Evolutionary conservation across 2,888 invertebrate species (phyloP).

Genomic region (Macaria liturata): DNA sequence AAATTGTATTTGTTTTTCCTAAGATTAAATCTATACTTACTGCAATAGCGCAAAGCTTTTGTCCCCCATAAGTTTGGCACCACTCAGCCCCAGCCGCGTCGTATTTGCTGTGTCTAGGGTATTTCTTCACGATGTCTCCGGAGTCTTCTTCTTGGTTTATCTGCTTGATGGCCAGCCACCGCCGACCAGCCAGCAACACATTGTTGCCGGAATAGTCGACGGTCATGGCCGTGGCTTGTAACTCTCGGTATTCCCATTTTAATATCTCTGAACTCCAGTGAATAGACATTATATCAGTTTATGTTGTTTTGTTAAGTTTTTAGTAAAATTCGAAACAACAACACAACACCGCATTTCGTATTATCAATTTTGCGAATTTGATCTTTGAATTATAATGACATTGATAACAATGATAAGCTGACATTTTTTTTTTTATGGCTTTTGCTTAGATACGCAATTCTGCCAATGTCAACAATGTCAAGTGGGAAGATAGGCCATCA

Average conservation of each 20-base stretch:
- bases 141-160: slow-evolving; percentile 89
- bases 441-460: too few relatives aligned
- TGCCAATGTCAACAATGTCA: too few relatives aligned
- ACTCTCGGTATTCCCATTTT: slow-evolving; percentile 91
- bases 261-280: slow-evolving; percentile 80
- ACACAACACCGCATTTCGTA: too few relatives aligned
- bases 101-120: slow-evolving; percentile 95
- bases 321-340: too few relatives aligned
- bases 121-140: slow-evolving; percentile 88
- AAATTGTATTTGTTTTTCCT: too few relatives aligned
- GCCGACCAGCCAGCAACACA: slow-evolving; percentile 92
- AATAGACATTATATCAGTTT: slow-evolving; percentile 59
- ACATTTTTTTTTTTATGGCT: too few relatives aligned
- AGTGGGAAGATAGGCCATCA: too few relatives aligned
- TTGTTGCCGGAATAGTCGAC: slow-evolving; percentile 93
- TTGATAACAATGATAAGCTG: too few relatives aligned
- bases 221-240: slow-evolving; percentile 96
- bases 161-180: slow-evolving; percentile 90
- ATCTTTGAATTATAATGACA: too few relatives aligned
- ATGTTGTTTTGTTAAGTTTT: too few relatives aligned
- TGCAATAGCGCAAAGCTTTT: slow-evolving; percentile 93
- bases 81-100: slow-evolving; percentile 97
- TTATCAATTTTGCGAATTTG: too few relatives aligned
- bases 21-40: slow-evolving; percentile 67
- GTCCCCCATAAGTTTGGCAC: slow-evolving; percentile 91